A percentile compares a stretch with the other conserved stretches of the same genome.
phyloP scores from a whole-genome alignment of 2,797 vertebrate species.

The Coilia nasus region DNA sequence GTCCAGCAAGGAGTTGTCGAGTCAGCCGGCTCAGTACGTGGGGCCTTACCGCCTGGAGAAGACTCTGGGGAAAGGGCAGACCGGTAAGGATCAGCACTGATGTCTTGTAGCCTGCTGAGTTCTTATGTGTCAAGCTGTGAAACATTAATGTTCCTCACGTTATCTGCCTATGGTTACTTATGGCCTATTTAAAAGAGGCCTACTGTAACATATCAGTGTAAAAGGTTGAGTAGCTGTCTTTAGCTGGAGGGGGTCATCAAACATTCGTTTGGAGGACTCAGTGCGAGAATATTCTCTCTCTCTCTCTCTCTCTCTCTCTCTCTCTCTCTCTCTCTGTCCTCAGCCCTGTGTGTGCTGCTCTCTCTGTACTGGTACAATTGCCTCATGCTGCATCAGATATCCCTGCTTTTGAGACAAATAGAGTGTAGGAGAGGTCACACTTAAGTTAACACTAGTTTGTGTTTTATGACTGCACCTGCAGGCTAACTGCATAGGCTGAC shows the following conservation, averaged over 20 bases:
- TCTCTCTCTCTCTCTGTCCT: neutral
- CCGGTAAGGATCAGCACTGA: conserved; percentile 74
- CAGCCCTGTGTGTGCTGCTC: neutral
- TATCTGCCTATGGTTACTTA: neutral
- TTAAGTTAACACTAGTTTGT: neutral
- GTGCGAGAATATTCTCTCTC: neutral
- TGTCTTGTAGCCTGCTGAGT: neutral
- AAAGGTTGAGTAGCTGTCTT: neutral
- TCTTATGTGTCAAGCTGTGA: conserved; percentile 21
- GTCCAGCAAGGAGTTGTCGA: conserved; percentile 82
- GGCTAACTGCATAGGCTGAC: too few relatives aligned
- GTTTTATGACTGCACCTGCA: neutral
- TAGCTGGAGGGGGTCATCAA: neutral
- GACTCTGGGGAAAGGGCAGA: conserved; percentile 93
- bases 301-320: neutral
- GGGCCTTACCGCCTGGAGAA: conserved; percentile 93
- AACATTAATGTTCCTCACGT: neutral
- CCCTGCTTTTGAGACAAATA: neutral
- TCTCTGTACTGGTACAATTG: neutral
- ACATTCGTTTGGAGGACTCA: neutral
- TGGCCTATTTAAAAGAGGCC: neutral
- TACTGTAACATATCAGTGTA: neutral
- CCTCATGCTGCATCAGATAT: neutral
- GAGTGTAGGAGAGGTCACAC: neutral
- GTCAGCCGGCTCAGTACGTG: conserved; percentile 87